Base-by-base conservation (phyloP, 2,888 invertebrate genomes). In the Rhingia campestris region DNA sequence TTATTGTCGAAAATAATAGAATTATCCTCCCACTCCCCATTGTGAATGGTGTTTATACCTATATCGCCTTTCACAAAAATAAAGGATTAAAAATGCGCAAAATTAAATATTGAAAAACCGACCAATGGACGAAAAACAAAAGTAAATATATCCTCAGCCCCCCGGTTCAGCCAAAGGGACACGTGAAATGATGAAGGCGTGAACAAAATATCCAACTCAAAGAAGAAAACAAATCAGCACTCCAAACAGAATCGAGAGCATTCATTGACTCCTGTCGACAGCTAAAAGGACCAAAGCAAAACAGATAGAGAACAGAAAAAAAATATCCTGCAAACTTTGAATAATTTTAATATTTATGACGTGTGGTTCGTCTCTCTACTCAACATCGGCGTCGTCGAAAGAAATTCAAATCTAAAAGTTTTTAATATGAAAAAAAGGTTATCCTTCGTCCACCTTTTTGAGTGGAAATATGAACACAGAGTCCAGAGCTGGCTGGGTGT, bases 281-380 rank as follows among this genome's bases (percentile, higher is more conserved):
- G 69, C 59, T 43, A 61, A 30, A 45, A 9, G 30, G 2, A 41
- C 41, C 41, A 32, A 35, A 22, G 7, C 1, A 22, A 22, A 22
- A 22, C 22, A n/a, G n/a, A 12, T 7, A 54, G 35, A 39, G 41
- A 43, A 58, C 12, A 39, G 41, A 9, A 58, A 47, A 4, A n/a
- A 63, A 51, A 45, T 37, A 22, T 22, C 22, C 22, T 22, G 10
- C 4, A 64, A 64, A 39, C 51, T 58, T 70, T 58, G 73, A 79
- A 79, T 63, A 73, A 79, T 82, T 82, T 82, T 82, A 82, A 79
- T 82, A 82, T 82, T 82, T 79, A 82, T 82, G 73, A 82, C 79
- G 77, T 79, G 79, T 79, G 79, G 75, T 59, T 73, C 22, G 51
- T 51, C 47, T 43, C 37, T 43, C 66, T 43, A 66, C 63, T 39